Conservation (phyloP, 2,888 invertebrate genomes). For the Limnephilus lunatus region DNA sequence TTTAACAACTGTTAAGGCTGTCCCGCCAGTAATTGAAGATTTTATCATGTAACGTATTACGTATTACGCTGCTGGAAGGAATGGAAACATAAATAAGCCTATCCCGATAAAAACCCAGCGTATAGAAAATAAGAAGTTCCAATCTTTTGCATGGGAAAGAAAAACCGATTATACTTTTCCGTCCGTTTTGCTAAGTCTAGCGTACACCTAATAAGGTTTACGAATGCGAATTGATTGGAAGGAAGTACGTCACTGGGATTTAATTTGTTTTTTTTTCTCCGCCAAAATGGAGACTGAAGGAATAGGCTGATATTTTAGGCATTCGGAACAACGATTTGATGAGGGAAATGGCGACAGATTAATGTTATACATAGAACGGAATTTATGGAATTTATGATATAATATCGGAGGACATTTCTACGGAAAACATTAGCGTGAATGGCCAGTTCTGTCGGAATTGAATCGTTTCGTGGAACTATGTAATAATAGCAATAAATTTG, state of each 20-base stretch:
- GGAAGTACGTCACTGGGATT: not conserved
- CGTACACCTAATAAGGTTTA: not conserved
- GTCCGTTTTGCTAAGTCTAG: not conserved
- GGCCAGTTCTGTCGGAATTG: not conserved
- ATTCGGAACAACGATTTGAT: not conserved
- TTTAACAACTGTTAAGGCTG: not conserved
- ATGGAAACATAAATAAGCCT: constrained; percentile 2
- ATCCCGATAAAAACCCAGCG: not conserved
- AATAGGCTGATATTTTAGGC: not conserved
- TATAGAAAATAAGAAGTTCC: not conserved
- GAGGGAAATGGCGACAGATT: not conserved
- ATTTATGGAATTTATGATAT: not conserved
- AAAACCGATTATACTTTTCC: not conserved
- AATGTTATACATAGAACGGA: not conserved
- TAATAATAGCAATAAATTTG: not conserved
- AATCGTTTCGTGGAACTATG: not conserved
- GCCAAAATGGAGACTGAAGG: not conserved
- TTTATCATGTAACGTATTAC: constrained; percentile 28
- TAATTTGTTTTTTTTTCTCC: not conserved
- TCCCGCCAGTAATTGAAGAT: constrained; percentile 21
- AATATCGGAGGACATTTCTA: not conserved
- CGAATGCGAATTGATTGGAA: not conserved
- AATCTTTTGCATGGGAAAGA: not conserved
- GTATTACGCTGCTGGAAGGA: constrained; percentile 6
- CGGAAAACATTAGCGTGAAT: not conserved